Base-by-base conservation (phyloP, 2,113 vertebrate genomes). In the Phainopepla nitens region DNA sequence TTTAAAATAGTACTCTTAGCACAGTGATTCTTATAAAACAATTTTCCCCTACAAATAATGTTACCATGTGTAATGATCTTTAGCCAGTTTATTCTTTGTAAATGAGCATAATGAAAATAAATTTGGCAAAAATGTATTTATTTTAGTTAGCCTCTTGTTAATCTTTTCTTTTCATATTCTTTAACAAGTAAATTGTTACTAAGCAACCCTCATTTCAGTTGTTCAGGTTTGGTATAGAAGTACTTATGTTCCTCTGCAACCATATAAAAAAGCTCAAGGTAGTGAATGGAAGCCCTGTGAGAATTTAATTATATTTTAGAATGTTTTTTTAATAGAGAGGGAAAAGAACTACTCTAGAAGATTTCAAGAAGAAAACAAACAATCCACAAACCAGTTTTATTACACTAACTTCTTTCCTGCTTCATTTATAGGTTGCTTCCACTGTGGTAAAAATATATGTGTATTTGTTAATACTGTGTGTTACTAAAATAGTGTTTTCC, bases 131-230 rank as follows among this genome's bases (percentile, higher is more conserved):
- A 82, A 72, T 1, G 31, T 84, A 93, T 39, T 94, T 90, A 62
- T 82, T 93, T 91, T 68, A 94, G 64, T 23, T 92, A 91, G 29
- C 33, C 28, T 94, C n/a, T 41, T 93, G 29, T 85, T 81, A 82
- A 82, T 53, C 12, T 85, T 91, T 95, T 75, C 7, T 51, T 78
- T 96, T 96, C 84, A 96, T 69, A 93, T 57, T 83, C 42, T 57
- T 45, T 44, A 47, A 91, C 89, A 91, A 90, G 65, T 42, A 53
- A 93, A 87, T 79, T 25, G 56, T 93, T 93, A 75, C n/a, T 89
- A 69, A 94, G 51, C 35, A 86, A 90, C 10, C 17, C 20, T 87
- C 20, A 29, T 78, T 87, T 84, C 61, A 78, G 36, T 28, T 54
- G 13, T 60, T 93, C 35, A 71, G 27, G 53, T 84, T 72, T 89